These are phyloP conservation scores for Cotesia glomerata DNA, from an alignment of 1,140 invertebrate species.

Conservation along the genomic window DNA sequence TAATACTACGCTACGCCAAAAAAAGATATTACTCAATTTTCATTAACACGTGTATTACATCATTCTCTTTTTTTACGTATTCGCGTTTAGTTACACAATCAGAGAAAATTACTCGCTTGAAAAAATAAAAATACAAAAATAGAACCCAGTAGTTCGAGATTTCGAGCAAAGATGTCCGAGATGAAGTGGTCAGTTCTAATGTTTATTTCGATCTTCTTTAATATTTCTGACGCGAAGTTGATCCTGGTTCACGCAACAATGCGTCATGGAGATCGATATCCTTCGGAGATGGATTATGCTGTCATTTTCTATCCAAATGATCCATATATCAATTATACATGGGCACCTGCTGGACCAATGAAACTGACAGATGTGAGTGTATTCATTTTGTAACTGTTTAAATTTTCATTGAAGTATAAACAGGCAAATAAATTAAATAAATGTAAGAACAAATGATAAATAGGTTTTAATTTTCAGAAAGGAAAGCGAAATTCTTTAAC, in stretches of 20 bases:
- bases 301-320: conserved; percentile 42
- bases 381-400: neutral
- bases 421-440: neutral
- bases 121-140: no score
- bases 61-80: no score
- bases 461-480: conserved; percentile 10
- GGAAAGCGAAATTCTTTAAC: conserved; percentile 24
- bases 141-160: no score
- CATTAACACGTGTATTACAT: no score
- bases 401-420: neutral
- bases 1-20: no score
- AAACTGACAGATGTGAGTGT: conserved; percentile 36
- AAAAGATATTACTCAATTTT: no score
- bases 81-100: no score
- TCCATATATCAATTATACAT: conserved; percentile 43
- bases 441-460: no score
- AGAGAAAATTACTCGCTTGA: no score
- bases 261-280: conserved; percentile 49
- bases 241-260: conserved; percentile 35
- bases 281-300: conserved; percentile 40
- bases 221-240: conserved; percentile 8
- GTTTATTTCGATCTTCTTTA: neutral
- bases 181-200: no score
- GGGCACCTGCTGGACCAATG: conserved; percentile 43
- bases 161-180: no score